Evolutionary conservation across 2,113 vertebrate species (phyloP).

Genomic region (Phainopepla nitens): DNA sequence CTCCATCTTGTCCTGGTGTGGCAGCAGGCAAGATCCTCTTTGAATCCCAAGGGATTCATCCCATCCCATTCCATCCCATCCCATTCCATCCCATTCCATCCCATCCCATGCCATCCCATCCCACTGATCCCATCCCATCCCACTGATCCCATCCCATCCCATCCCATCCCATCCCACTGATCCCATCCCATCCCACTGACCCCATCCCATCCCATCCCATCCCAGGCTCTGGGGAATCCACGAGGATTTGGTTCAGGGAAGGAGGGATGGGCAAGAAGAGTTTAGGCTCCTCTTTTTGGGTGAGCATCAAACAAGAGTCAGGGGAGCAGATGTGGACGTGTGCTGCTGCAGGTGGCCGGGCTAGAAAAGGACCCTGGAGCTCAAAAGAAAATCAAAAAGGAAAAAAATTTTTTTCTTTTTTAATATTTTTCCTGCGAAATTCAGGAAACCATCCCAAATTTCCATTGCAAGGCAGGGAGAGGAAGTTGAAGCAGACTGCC

Average conservation of each 20-base stretch:
- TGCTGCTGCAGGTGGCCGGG: neutral
- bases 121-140: too few species aligned
- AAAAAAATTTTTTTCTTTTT: neutral
- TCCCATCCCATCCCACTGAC: too few species aligned
- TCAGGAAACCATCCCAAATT: slow-evolving; percentile 65
- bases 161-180: too few species aligned
- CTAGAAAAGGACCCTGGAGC: neutral
- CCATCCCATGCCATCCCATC: too few species aligned
- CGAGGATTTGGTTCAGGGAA: neutral
- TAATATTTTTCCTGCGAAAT: slow-evolving; percentile 32
- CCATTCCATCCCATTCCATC: too few species aligned
- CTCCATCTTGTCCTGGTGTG: fast-evolving
- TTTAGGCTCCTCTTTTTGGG: neutral
- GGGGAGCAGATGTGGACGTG: neutral
- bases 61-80: neutral
- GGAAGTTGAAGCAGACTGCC: slow-evolving; percentile 52
- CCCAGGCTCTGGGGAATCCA: neutral
- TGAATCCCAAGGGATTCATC: fast-evolving
- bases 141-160: too few species aligned
- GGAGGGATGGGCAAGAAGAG: neutral
- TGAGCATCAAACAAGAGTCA: fast-evolving
- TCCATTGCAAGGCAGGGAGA: slow-evolving; percentile 39
- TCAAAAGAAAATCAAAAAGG: neutral
- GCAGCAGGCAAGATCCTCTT: fast-evolving
- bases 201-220: too few species aligned